Evolutionary conservation across 2,113 vertebrate species (phyloP).

Genomic region (Corydoras sp.): DNA sequence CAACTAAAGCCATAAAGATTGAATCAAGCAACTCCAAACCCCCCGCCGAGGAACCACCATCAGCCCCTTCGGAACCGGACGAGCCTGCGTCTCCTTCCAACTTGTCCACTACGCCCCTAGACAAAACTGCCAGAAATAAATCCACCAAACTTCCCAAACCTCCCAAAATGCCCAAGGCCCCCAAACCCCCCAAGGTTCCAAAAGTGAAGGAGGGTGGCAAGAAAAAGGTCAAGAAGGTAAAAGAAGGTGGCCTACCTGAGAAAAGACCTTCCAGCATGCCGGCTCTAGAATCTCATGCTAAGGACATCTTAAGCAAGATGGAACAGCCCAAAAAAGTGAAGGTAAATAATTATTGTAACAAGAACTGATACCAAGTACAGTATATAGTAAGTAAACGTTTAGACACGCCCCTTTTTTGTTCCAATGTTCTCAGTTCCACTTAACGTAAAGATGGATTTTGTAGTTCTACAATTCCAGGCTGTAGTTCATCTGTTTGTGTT

Average conservation of each 20-base stretch:
- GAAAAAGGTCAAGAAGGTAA: slow-evolving; percentile 85
- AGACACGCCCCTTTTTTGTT: too few relatives aligned
- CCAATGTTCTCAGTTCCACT: too few relatives aligned
- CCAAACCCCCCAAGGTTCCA: slow-evolving; percentile 74
- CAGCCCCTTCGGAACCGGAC: slow-evolving; percentile 73
- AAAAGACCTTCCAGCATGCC: slow-evolving; percentile 83
- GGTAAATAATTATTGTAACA: slow-evolving; percentile 50
- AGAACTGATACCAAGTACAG: too few relatives aligned
- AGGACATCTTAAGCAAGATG: slow-evolving; percentile 90
- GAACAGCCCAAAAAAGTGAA: slow-evolving; percentile 91
- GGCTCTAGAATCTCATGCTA: slow-evolving; percentile 87
- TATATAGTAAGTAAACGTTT: too few relatives aligned
- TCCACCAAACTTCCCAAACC: slow-evolving; percentile 54
- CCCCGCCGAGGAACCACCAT: slow-evolving; percentile 70
- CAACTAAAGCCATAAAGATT: slow-evolving; percentile 82
- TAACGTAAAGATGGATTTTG: too few relatives aligned
- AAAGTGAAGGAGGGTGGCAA: slow-evolving; percentile 89
- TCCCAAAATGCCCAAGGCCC: slow-evolving; percentile 76
- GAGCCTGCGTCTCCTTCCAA: slow-evolving; percentile 69
- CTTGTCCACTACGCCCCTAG: slow-evolving; percentile 60
- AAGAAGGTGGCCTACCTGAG: slow-evolving; percentile 70
- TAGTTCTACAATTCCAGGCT: too few relatives aligned
- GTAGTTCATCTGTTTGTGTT: too few relatives aligned
- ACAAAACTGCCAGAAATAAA: slow-evolving; percentile 64
- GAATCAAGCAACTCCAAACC: slow-evolving; percentile 72